Percentiles rank a stretch among this genome's conserved stretches.
phyloP scores from a whole-genome alignment of 2,888 invertebrate species.

The Dicyrtomina minuta region DNA sequence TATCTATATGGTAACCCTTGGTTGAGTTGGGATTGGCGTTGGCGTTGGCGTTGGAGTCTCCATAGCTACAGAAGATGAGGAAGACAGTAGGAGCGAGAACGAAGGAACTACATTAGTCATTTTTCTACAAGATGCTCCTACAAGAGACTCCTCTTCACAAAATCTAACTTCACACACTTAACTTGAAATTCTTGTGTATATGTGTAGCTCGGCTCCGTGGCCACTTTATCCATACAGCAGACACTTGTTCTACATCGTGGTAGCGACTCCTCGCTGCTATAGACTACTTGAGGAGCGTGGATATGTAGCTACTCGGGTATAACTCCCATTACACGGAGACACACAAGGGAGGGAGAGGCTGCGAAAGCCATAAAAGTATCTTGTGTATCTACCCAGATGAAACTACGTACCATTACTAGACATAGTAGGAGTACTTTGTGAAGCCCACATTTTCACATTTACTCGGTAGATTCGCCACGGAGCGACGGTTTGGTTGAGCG shows the following conservation, averaged over 20 bases:
- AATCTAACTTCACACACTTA: slow-evolving; percentile 1
- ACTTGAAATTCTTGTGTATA: too few species aligned
- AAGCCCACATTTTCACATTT: neutral
- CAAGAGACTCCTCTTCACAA: slow-evolving; percentile 8
- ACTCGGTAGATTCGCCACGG: too few species aligned
- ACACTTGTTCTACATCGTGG: too few species aligned
- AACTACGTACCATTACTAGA: slow-evolving; percentile 1
- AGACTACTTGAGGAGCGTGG: too few species aligned
- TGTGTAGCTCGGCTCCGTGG: too few species aligned
- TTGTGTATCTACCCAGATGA: slow-evolving; percentile 10
- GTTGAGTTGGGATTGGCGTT: neutral
- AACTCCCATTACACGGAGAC: too few species aligned
- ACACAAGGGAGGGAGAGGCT: neutral
- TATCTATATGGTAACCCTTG: neutral
- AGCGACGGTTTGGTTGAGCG: too few species aligned
- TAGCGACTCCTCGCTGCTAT: neutral
- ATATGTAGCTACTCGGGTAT: too few species aligned
- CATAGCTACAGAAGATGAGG: neutral
- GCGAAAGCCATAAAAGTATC: slow-evolving; percentile 14
- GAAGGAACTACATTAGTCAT: slow-evolving; percentile 17
- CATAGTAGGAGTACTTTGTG: neutral
- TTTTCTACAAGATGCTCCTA: slow-evolving; percentile 9
- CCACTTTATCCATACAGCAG: too few species aligned
- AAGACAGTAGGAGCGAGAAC: slow-evolving; percentile 1
- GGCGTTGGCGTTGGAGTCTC: too few species aligned